Base-by-base conservation (phyloP, 2,888 invertebrate species). In the Caenorhabditis sp. region DNA sequence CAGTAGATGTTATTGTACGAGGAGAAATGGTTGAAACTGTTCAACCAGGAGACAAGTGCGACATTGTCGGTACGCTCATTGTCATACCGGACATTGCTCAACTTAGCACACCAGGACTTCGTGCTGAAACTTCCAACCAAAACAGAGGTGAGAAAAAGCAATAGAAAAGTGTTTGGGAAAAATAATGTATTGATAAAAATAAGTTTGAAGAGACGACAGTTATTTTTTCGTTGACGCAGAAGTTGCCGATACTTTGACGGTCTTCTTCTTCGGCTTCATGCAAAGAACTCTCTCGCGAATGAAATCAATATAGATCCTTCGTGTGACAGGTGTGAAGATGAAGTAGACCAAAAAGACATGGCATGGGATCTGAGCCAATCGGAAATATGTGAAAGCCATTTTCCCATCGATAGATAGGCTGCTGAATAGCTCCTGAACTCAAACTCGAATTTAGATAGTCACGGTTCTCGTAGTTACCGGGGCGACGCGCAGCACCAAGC, bases 1-100 rank as follows among this genome's bases (percentile, higher is more conserved):
- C 94, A 80, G 95, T 99, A 56, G 99, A 99, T 93, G 95, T 99
- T 44, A 95, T 99, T 88, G 93, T 99, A 69, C 94, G 98, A 87
- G 97, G 97, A 0, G 99, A 99, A 93, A 95, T 96, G 89, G 99
- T 99, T 0, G 99, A 99, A 93, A 95, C 77, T n/a, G 97, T 98
- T 0, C 97, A 97, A 94, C 96, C 96, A 90, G 95, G 95, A 61
- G 95, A 95, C 91, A 93, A 94, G 90, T 97, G 96, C 91, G 97
- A 97, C 92, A 97, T 98, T 92, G 97, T 96, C 0, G 98, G 98
- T 19, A 96, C 97, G 0, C 94, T 99, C 19, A 97, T 99, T 91
- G 98, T 98, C 1, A 96, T 99, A 0, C 99, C 99, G 0, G 98
- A 99, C 93, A 96, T 99, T 0, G 95, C 96, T 0, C 95, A 95